Evolutionary conservation across 2,888 invertebrate species (phyloP).

Genomic region (Eupithecia centaureata): DNA sequence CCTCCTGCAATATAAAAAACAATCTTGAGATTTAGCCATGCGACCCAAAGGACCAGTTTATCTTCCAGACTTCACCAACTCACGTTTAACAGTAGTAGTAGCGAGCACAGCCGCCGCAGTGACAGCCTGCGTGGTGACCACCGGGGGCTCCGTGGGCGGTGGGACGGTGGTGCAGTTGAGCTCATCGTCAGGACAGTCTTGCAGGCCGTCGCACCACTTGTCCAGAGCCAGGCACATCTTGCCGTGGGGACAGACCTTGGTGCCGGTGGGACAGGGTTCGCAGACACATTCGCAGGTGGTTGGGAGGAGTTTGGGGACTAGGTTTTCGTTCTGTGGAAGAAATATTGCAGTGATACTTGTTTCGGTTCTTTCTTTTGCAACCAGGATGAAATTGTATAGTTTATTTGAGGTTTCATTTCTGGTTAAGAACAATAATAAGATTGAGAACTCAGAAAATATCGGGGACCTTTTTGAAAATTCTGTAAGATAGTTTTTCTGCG

Average conservation of each 20-base stretch:
- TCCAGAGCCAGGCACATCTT: conserved; percentile 87
- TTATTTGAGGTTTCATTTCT: too few species aligned
- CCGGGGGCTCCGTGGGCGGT: conserved; percentile 36
- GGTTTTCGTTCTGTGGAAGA: conserved; percentile 44
- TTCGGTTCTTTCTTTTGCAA: too few species aligned
- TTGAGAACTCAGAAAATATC: too few species aligned
- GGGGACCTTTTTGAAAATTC: too few species aligned
- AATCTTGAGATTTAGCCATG: too few species aligned
- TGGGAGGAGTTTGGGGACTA: conserved; percentile 84
- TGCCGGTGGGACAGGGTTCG: conserved; percentile 87
- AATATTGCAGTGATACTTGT: too few species aligned
- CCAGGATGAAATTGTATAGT: too few species aligned
- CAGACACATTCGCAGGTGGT: conserved; percentile 89
- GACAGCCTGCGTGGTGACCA: conserved; percentile 51
- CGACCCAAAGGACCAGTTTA: too few species aligned
- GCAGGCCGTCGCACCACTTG: conserved; percentile 92
- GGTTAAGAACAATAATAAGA: too few species aligned
- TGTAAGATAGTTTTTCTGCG: too few species aligned
- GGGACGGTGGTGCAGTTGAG: conserved; percentile 78
- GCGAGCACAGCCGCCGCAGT: conserved; percentile 47
- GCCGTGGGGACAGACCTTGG: conserved; percentile 88
- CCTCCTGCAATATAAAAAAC: too few species aligned
- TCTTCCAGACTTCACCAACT: conserved; percentile 39
- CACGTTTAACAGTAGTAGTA: conserved; percentile 54
- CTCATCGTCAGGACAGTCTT: conserved; percentile 94